Conservation (phyloP, 2,797 vertebrate genomes). For the Urosaurus nigricauda region DNA sequence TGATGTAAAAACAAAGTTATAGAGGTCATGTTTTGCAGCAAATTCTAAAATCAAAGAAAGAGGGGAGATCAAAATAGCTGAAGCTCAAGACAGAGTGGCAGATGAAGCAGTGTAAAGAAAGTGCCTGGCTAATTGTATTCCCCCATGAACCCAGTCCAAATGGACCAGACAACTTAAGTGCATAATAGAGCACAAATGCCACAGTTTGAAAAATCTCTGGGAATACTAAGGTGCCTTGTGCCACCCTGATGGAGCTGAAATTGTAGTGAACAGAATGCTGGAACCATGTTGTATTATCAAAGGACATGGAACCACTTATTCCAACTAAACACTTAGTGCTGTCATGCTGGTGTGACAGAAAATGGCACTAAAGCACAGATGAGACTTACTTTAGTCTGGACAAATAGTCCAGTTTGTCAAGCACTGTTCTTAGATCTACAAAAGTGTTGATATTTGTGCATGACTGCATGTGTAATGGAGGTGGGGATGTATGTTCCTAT, state of each 20-base stretch:
- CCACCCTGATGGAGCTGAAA: conserved; percentile 81
- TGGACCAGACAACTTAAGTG: conserved; percentile 83
- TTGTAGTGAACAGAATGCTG: conserved; percentile 86
- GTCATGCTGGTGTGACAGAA: conserved; percentile 88
- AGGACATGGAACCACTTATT: conserved; percentile 90
- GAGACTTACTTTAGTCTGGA: conserved; percentile 84
- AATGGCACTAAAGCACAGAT: conserved; percentile 90
- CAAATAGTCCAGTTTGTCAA: conserved; percentile 86
- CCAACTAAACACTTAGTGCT: conserved; percentile 90
- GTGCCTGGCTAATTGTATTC: conserved; percentile 72
- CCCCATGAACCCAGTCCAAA: conserved; percentile 76
- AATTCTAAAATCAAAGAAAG: conserved; percentile 49
- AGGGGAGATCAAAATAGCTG: conserved; percentile 47
- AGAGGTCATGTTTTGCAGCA: conserved; percentile 24
- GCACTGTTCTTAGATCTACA: conserved; percentile 76
- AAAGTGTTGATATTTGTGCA: conserved; percentile 27
- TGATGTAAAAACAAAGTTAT: not conserved
- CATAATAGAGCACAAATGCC: conserved; percentile 79
- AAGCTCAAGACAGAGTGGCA: conserved; percentile 68
- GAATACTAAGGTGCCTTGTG: conserved; percentile 80
- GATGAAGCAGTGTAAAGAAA: conserved; percentile 65
- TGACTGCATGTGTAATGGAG: not conserved
- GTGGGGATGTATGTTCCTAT: not conserved
- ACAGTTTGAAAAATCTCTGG: conserved; percentile 83
- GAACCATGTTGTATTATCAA: conserved; percentile 89